These are phyloP conservation scores for Dipodomys spectabilis DNA, from an alignment of 2,113 vertebrate genomes.

Conservation along the genomic window DNA sequence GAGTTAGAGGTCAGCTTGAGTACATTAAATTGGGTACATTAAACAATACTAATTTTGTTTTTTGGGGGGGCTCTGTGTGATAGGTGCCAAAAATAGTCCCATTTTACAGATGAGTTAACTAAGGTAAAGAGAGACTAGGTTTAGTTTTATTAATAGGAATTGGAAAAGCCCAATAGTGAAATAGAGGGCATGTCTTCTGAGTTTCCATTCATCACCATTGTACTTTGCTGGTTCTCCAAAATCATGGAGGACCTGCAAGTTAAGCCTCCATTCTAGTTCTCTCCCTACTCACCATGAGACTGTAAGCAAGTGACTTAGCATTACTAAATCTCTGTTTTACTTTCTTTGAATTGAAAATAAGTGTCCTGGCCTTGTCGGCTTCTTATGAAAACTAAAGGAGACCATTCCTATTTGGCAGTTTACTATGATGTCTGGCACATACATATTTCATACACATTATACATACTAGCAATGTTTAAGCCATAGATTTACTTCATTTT, in stretches of 20 bases:
- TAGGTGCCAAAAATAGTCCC: neutral
- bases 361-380: neutral
- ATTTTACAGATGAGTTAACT: neutral
- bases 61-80: neutral
- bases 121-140: neutral
- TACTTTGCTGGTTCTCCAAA: neutral
- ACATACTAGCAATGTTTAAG: neutral
- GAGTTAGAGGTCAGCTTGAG: neutral
- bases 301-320: neutral
- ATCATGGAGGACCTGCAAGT: neutral
- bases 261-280: neutral
- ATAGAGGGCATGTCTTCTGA: neutral
- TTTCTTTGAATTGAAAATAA: slow-evolving; percentile 27
- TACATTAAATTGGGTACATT: neutral
- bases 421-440: neutral
- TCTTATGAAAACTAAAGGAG: neutral
- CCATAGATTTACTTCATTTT: neutral
- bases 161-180: neutral
- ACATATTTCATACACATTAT: neutral
- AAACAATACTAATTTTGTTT: no score
- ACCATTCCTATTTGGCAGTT: neutral
- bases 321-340: neutral
- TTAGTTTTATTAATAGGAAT: neutral
- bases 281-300: neutral
- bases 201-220: neutral